Base-by-base conservation (phyloP, 1,140 invertebrate species). In the Drosophila albomicans region DNA sequence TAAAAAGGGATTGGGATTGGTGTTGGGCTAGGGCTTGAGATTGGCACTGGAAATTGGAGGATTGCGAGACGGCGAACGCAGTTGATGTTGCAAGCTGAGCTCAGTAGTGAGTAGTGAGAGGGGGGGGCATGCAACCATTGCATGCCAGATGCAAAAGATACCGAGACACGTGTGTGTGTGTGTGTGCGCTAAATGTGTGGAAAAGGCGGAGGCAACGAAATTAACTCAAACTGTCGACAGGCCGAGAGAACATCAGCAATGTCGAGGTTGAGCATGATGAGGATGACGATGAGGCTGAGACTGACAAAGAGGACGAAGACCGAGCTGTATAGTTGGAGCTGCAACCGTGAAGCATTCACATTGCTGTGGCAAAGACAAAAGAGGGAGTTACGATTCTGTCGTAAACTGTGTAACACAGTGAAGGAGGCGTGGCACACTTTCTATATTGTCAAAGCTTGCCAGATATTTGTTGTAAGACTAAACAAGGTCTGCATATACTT, bases 151-250 rank as follows among this genome's bases (percentile, higher is more conserved):
- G 69, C 62, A 54, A 43, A 75, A 80, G 48, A 80, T 64, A 68
- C 30, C 45, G 41, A 59, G 38, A 65, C 49, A 63, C 35, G 38
- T 58, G 49, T 45, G 43, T 45, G 15, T 43, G 20, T 45, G 5
- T 57, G 38, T 43, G n/a, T 43, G 30, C 48, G 16, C 57, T 65
- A 71, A 81, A 70, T 74, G 79, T 77, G 68, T 77, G 79, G 72
- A 67, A 74, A 78, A 72, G 64, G 73, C 76, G 58, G 67, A 69
- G 73, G 61, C 67, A 78, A 52, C 72, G 67, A 78, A 87, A 87
- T 87, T 88, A 87, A 82, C 84, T 88, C 74, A 88, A 84, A 84
- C 84, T 84, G 84, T 88, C 73, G 84, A 88, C 84, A 88, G 77
- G 48, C 51, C 32, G 35, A 48, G 54, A 75, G 70, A 68, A 68